Conservation (phyloP, 2,113 vertebrate species). For the Chunga burmeisteri region DNA sequence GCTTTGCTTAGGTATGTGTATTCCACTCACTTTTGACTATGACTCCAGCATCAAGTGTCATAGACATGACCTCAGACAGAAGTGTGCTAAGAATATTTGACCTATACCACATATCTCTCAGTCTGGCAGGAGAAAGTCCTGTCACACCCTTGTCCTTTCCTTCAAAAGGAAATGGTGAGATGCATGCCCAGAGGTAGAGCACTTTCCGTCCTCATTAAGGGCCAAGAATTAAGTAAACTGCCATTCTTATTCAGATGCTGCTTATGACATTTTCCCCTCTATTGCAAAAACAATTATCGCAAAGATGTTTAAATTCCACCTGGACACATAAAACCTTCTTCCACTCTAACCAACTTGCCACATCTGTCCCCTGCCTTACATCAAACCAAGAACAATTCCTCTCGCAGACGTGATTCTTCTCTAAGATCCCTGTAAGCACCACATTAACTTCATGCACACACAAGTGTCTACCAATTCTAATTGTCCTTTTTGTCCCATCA, state of each 20-base stretch:
- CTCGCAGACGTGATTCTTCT: neutral
- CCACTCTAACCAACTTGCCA: neutral
- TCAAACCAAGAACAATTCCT: neutral
- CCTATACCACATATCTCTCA: neutral
- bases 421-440: neutral
- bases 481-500: neutral
- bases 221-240: neutral
- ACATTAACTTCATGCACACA: neutral
- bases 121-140: neutral
- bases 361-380: neutral
- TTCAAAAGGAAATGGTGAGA: neutral
- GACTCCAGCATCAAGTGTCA: neutral
- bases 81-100: neutral
- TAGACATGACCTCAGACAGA: neutral
- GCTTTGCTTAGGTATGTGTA: neutral
- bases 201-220: neutral
- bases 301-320: slow-evolving; percentile 9
- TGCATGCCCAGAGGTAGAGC: neutral
- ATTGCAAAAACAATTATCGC: neutral
- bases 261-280: neutral
- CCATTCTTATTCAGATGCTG: neutral
- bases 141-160: neutral
- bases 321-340: neutral
- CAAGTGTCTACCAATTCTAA: neutral
- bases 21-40: neutral